Percentiles rank a stretch among this genome's conserved stretches.
Evolutionary conservation across 2,797 vertebrate species (phyloP).

Genomic region (Mormyrops boulengeri): DNA sequence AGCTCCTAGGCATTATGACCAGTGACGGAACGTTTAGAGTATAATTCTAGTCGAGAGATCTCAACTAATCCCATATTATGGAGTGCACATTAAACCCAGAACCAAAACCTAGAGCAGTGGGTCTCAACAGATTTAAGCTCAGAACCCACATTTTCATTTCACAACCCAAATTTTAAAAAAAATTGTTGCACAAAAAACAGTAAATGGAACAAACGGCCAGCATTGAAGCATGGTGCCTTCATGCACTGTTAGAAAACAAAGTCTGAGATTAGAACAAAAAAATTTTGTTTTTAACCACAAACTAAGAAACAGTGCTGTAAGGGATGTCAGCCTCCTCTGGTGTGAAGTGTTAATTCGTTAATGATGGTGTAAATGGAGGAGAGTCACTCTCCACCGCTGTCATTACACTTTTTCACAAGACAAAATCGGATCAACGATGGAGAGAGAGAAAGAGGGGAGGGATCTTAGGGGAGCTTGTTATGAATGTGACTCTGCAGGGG

Average conservation of each 20-base stretch:
- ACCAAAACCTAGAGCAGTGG: not conserved
- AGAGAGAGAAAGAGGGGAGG: not conserved
- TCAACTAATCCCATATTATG: not conserved
- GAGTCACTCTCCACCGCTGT: not conserved
- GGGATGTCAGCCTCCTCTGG: not conserved
- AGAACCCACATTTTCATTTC: not conserved
- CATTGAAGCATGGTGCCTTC: not conserved
- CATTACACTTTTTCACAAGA: not conserved
- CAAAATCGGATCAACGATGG: not conserved
- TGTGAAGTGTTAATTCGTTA: not conserved
- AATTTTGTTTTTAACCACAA: not conserved
- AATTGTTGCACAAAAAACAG: not conserved
- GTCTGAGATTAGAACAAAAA: not conserved
- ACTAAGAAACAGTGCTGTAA: not conserved
- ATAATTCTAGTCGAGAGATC: not conserved
- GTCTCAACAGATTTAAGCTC: not conserved
- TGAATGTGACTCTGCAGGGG: not conserved
- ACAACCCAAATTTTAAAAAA: not conserved
- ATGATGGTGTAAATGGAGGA: not conserved
- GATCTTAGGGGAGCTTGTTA: not conserved
- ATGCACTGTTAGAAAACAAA: not conserved
- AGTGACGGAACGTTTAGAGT: not conserved
- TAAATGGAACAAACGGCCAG: not conserved
- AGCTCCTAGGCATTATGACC: not conserved
- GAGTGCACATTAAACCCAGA: not conserved